Evolutionary conservation across 2,888 invertebrate genomes (phyloP), one percentile per base, ranked within the genome.

Genomic region (Pollenia amentaria): DNA sequence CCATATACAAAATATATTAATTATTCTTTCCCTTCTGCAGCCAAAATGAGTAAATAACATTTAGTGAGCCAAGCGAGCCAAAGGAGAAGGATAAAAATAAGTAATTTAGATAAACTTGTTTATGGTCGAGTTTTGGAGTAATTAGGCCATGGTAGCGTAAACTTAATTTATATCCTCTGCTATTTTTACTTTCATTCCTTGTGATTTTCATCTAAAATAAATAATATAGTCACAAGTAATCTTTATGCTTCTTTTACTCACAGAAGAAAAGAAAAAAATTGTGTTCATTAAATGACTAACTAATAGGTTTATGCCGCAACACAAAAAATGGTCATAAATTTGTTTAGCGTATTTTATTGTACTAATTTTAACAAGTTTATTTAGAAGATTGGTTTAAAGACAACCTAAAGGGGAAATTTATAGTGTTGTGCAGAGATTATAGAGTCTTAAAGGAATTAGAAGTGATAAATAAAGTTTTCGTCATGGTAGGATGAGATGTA

Each of bases 61-160:
- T 70, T 51, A 60, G 40, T 4, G 29, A 65, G 11, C 51, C 48
- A 12, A 62, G 51, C 38, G 21, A 65, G 21, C 6, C 9, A n/a
- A 55, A 16, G 14, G 14, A 46, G 11, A 55, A 42, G 48, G 40
- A 81, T 51, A 75, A 18, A 60, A 44, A 60, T 62, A 60, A 44
- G 51, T 62, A 62, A 38, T 51, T 12, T 40, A 46, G 53, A 77
- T 64, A 72, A 70, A 77, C 70, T 83, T 83, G 60, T 77, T 72
- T 70, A 72, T 72, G 72, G 42, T 38, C 72, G 18, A 67, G 72
- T 40, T 78, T 29, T 64, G 46, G 48, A 57, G 72, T 84, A 84
- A 84, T 84, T 84, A 60, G 78, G 84, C 67, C 60, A 53, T 73
- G 72, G 78, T 67, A 78, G 73, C 73, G 65, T 48, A 78, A 84